Conservation (phyloP, 2,113 vertebrate species). For the Anarhynchus alexandrinus region DNA sequence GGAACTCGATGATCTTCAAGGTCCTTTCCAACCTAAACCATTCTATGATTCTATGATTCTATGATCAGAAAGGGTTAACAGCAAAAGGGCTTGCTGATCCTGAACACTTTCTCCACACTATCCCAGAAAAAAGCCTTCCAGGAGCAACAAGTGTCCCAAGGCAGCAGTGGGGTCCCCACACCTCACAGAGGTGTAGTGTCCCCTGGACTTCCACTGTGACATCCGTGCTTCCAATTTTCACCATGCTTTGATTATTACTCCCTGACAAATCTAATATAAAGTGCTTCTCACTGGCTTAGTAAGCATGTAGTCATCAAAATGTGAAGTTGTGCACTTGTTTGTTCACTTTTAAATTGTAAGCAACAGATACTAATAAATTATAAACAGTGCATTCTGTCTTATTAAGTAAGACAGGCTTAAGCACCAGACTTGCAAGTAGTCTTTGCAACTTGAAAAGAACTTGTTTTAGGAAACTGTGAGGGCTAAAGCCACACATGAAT, state of each 20-base stretch:
- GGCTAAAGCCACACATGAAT: neutral
- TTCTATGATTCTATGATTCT: too few relatives aligned
- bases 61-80: neutral
- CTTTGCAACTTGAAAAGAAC: neutral
- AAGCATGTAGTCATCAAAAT: neutral
- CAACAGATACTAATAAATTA: neutral
- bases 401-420: neutral
- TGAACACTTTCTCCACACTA: neutral
- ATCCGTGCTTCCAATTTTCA: neutral
- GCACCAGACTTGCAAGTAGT: neutral
- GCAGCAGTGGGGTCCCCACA: fast-evolving
- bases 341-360: neutral
- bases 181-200: fast-evolving
- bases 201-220: neutral
- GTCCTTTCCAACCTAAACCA: too few relatives aligned
- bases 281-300: neutral
- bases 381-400: neutral
- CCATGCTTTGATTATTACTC: neutral
- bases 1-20: too few relatives aligned
- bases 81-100: neutral
- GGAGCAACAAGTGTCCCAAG: neutral
- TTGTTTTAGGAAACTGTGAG: neutral
- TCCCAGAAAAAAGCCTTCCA: neutral
- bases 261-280: neutral
- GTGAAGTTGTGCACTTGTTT: neutral